phyloP scores from a whole-genome alignment of 2,797 vertebrate genomes.

The Rhincodon typus region DNA sequence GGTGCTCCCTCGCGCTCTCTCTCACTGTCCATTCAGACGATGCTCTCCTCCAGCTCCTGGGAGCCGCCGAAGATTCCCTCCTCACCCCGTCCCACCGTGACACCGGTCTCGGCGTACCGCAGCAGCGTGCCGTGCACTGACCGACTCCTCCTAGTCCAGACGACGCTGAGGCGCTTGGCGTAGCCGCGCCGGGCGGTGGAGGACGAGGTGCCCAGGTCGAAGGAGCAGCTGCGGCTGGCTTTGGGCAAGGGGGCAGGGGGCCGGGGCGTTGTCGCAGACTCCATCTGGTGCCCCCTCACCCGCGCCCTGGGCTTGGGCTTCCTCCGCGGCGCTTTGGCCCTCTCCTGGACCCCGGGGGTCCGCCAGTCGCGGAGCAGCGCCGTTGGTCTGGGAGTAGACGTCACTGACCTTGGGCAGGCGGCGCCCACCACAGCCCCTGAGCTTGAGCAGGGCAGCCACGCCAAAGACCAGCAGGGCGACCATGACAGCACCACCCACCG shows the following conservation, averaged over 20 bases:
- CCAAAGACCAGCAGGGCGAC: slow-evolving; percentile 84
- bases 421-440: slow-evolving; percentile 64
- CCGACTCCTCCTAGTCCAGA: slow-evolving; percentile 83
- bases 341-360: slow-evolving; percentile 47
- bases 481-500: slow-evolving; percentile 79
- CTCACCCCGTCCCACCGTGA: slow-evolving; percentile 55
- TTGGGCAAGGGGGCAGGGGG: slow-evolving; percentile 42
- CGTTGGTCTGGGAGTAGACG: slow-evolving; percentile 66
- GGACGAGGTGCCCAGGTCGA: slow-evolving; percentile 63
- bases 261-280: background rate
- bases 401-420: slow-evolving; percentile 65
- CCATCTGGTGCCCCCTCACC: background rate
- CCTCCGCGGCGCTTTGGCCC: slow-evolving; percentile 44
- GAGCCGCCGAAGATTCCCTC: slow-evolving; percentile 47
- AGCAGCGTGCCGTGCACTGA: slow-evolving; percentile 81
- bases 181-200: slow-evolving; percentile 68
- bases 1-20: too few relatives aligned
- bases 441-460: slow-evolving; percentile 80
- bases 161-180: slow-evolving; percentile 74
- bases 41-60: slow-evolving; percentile 64
- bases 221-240: slow-evolving; percentile 64
- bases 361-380: background rate
- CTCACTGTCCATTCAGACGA: slow-evolving; percentile 46
- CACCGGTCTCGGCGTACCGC: slow-evolving; percentile 63
- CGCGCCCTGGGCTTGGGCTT: background rate